Evolutionary conservation across 2,888 invertebrate species (phyloP).

Genomic region (Leucoptera coffeella): DNA sequence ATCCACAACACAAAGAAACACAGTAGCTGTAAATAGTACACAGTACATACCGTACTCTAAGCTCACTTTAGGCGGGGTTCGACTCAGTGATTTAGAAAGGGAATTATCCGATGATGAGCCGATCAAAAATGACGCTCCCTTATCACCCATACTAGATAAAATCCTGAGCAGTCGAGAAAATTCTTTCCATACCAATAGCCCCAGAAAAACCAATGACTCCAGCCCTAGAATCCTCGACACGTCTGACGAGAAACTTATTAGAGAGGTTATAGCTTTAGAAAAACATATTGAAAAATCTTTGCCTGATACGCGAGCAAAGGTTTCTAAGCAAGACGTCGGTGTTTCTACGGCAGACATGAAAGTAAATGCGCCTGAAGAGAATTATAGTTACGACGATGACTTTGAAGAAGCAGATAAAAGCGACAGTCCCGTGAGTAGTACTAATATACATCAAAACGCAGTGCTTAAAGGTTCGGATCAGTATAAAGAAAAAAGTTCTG

Average conservation of each 20-base stretch:
- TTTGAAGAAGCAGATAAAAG: slow-evolving; percentile 21
- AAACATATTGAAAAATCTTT: slow-evolving; percentile 22
- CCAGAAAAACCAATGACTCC: slow-evolving; percentile 16
- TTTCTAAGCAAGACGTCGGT: slow-evolving; percentile 19
- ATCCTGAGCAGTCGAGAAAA: slow-evolving; percentile 31
- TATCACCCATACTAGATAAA: slow-evolving; percentile 32
- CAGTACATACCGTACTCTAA: slow-evolving; percentile 44
- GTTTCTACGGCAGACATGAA: slow-evolving; percentile 9
- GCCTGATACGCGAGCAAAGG: slow-evolving; percentile 14
- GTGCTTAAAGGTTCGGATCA: neutral
- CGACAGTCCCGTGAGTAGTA: slow-evolving; percentile 6
- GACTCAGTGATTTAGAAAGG: slow-evolving; percentile 31
- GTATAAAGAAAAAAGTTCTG: slow-evolving; percentile 16
- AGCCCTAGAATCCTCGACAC: slow-evolving; percentile 21
- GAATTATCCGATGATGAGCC: slow-evolving; percentile 24
- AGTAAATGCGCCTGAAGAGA: slow-evolving; percentile 5
- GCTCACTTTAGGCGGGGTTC: slow-evolving; percentile 37
- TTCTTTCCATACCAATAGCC: slow-evolving; percentile 42
- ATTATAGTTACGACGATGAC: slow-evolving; percentile 33
- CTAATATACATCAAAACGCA: slow-evolving; percentile 1
- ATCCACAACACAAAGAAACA: slow-evolving; percentile 2
- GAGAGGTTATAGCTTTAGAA: slow-evolving; percentile 36
- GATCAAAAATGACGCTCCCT: slow-evolving; percentile 19
- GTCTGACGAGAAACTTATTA: slow-evolving; percentile 38
- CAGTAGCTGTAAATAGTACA: slow-evolving; percentile 17